Conservation (phyloP, 2,797 vertebrate genomes). For the Diglossa cyanea region DNA sequence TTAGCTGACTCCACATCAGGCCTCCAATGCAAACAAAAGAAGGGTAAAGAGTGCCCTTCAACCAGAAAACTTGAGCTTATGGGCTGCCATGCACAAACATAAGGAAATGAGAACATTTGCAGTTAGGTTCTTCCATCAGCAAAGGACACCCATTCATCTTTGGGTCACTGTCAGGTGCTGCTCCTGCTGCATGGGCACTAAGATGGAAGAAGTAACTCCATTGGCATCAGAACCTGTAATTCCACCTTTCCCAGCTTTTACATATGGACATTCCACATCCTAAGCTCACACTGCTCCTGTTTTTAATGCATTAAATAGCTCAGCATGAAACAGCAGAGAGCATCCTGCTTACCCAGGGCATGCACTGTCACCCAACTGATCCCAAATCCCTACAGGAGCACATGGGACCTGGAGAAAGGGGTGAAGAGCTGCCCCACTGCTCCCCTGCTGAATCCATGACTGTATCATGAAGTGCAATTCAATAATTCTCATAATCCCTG, state of each 20-base stretch:
- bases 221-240: background rate
- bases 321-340: background rate
- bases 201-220: background rate
- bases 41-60: background rate
- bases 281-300: background rate
- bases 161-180: background rate
- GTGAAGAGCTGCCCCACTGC: background rate
- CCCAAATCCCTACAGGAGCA: background rate
- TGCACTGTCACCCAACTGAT: background rate
- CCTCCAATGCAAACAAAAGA: background rate
- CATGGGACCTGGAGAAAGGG: background rate
- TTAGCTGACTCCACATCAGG: background rate
- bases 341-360: background rate
- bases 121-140: background rate
- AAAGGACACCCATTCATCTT: background rate
- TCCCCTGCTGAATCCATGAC: background rate
- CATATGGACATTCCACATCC: background rate
- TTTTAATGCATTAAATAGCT: background rate
- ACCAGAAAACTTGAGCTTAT: background rate
- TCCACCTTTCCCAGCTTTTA: background rate
- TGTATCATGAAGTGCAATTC: background rate
- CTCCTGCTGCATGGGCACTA: background rate
- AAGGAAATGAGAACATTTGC: background rate
- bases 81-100: background rate
- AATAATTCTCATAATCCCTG: background rate